Conservation (phyloP, 2,113 vertebrate genomes). For the Gulo gulo region DNA sequence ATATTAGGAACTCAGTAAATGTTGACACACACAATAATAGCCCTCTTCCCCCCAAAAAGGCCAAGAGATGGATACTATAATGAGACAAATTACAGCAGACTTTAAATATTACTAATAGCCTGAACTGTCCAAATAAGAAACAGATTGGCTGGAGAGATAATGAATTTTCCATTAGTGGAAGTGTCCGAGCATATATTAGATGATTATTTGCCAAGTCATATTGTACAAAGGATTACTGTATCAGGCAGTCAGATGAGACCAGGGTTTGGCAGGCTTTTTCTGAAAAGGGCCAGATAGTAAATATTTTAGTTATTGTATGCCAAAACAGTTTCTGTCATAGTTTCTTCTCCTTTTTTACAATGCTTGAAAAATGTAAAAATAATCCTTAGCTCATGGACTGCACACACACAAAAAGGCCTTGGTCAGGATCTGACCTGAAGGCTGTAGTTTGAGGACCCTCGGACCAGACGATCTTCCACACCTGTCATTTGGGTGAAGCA, state of each 20-base stretch:
- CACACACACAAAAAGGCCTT: background rate
- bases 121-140: constrained; percentile 29
- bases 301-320: background rate
- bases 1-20: background rate
- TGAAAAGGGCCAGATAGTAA: background rate
- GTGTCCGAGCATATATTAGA: background rate
- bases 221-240: background rate
- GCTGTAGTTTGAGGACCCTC: background rate
- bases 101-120: constrained; percentile 16
- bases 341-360: background rate
- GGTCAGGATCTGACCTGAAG: background rate
- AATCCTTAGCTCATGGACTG: background rate
- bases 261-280: background rate
- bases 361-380: background rate
- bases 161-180: constrained; percentile 18
- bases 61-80: background rate
- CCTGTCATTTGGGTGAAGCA: background rate
- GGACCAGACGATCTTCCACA: background rate
- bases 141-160: background rate
- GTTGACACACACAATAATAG: background rate
- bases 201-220: background rate
- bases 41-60: background rate
- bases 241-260: background rate
- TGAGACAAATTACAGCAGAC: background rate
- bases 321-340: background rate